phyloP scores from a whole-genome alignment of 2,113 vertebrate species.

The Emydura subglobosa region DNA sequence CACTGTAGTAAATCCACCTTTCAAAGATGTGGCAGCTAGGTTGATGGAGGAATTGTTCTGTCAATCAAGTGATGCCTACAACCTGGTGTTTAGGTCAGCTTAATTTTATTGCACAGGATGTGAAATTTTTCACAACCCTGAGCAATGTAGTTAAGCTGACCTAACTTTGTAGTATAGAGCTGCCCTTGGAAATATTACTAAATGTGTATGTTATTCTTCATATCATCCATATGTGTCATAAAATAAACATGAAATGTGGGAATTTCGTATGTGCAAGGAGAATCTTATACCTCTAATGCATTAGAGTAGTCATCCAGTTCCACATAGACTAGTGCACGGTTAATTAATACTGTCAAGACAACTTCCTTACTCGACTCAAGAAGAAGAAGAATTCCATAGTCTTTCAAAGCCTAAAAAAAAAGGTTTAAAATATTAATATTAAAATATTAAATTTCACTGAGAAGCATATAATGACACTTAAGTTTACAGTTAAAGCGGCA shows the following conservation, averaged over 20 bases:
- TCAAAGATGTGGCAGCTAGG: no score
- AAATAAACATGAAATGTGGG: not conserved
- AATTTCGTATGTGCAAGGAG: not conserved
- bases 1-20: no score
- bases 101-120: not conserved
- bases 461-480: not conserved
- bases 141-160: not conserved
- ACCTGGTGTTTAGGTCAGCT: not conserved
- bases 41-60: not conserved
- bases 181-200: not conserved
- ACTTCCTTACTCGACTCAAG: slow-evolving; percentile 74
- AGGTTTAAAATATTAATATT: slow-evolving; percentile 8
- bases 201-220: not conserved
- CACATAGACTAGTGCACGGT: slow-evolving; percentile 80
- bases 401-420: slow-evolving; percentile 81
- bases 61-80: not conserved
- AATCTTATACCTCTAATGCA: slow-evolving; percentile 79
- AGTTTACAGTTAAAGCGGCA: not conserved
- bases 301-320: slow-evolving; percentile 72
- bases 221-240: not conserved
- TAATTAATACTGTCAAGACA: slow-evolving; percentile 78
- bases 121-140: not conserved
- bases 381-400: slow-evolving; percentile 82
- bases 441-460: not conserved
- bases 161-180: not conserved